A percentile compares a stretch with the other conserved stretches of the same genome.
phyloP scores from a whole-genome alignment of 2,888 invertebrate genomes.

The Cecidostiba fungosa region DNA sequence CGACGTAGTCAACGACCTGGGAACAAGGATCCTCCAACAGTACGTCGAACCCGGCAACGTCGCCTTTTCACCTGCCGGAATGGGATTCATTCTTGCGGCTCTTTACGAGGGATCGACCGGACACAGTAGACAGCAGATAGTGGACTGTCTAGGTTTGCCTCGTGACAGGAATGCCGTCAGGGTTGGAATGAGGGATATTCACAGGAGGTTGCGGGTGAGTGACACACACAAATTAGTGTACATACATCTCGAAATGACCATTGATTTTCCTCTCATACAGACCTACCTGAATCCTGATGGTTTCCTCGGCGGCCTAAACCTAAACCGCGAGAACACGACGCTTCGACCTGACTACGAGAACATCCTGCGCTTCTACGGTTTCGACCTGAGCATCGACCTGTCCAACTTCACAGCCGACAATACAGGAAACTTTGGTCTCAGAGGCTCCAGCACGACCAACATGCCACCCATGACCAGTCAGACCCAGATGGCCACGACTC shows the following conservation, averaged over 20 bases:
- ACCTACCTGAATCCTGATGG: constrained; percentile 93
- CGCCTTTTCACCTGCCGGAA: constrained; percentile 92
- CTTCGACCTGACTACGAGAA: constrained; percentile 88
- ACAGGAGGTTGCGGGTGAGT: constrained; percentile 90
- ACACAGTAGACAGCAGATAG: constrained; percentile 87
- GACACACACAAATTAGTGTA: background rate
- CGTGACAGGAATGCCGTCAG: constrained; percentile 87
- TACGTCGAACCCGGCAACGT: constrained; percentile 83
- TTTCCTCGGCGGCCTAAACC: constrained; percentile 89
- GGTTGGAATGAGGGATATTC: constrained; percentile 91
- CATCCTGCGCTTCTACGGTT: constrained; percentile 90
- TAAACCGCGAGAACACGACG: constrained; percentile 90
- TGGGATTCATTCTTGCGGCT: constrained; percentile 90
- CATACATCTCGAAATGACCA: too few relatives aligned
- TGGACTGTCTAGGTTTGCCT: constrained; percentile 86
- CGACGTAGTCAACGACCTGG: constrained; percentile 89
- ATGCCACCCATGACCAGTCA: constrained; percentile 71
- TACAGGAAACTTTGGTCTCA: constrained; percentile 50
- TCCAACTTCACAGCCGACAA: constrained; percentile 59
- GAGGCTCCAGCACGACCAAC: constrained; percentile 72
- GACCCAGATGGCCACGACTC: background rate
- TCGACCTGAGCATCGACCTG: constrained; percentile 83
- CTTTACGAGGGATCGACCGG: constrained; percentile 90
- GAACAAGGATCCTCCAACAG: constrained; percentile 79
- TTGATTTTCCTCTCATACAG: constrained; percentile 80